Conservation (phyloP, 2,888 invertebrate genomes). For the Stenichneumon culpator region DNA sequence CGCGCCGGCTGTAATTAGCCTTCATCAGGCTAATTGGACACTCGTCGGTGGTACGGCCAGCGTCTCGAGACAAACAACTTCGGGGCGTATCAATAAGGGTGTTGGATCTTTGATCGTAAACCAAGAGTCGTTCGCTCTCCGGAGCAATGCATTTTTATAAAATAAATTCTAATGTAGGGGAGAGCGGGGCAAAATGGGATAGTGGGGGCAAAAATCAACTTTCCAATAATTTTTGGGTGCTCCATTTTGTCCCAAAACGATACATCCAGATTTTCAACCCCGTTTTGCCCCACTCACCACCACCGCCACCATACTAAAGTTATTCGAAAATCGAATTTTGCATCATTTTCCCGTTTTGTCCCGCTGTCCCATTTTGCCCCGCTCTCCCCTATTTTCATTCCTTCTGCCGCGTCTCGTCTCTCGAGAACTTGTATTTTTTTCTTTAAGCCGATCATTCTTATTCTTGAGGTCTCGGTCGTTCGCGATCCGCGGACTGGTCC, state of each 20-base stretch:
- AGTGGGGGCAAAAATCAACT: no score
- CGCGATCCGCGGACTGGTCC: constrained; percentile 18
- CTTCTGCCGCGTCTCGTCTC: neutral
- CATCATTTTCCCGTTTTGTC: no score
- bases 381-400: neutral
- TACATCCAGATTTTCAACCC: no score
- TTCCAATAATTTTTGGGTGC: no score
- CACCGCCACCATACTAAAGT: no score
- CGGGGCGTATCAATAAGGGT: constrained; percentile 36
- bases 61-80: constrained; percentile 16
- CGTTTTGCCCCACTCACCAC: no score
- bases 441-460: neutral
- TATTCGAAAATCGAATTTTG: no score
- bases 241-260: no score
- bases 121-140: neutral
- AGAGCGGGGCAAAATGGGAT: no score
- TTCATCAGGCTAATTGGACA: constrained; percentile 75
- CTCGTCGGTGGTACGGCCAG: constrained; percentile 68
- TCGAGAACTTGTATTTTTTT: neutral
- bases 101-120: constrained; percentile 53
- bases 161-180: constrained; percentile 11
- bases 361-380: no score
- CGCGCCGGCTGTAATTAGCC: constrained; percentile 62
- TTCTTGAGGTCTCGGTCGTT: constrained; percentile 2
- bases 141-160: constrained; percentile 4